Evolutionary conservation across 2,888 invertebrate species (phyloP), one percentile per base, ranked within the genome.

Genomic region (Congeria kusceri): DNA sequence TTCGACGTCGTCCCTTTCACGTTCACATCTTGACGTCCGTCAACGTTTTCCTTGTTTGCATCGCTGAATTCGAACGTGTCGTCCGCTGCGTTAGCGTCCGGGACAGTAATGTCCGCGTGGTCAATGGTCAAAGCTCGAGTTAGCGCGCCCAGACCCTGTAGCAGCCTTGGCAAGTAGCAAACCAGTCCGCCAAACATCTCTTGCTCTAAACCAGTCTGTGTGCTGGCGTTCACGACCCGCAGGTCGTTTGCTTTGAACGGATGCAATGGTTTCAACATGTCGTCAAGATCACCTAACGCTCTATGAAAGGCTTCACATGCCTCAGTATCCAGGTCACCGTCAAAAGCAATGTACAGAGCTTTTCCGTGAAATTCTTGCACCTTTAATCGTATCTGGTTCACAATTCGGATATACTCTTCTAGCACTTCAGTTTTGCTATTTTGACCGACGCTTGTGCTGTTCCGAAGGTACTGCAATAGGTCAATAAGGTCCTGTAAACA

Each of bases 331-430:
- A 81, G 49, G 20, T 53, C 66, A 1, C 79, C 66, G 29, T 83
- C 80, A 62, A 72, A 78, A 1, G 77, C 56, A 27, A 74, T 39
- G 27, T 57, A 32, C n/a, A 72, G 59, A n/a, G 67, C 64, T 20
- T 84, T 70, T 15, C 75, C 64, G 28, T 71, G 69, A 7, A 87
- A 77, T 4, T 85, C 69, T n/a, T 73, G 74, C 2, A 79, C 71
- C 57, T 76, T 72, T 49, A 86, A 57, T 4, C 87, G 84, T 15
- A 87, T 75, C 20, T 75, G 67, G 61, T 86, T 86, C 2, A 88
- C 84, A 25, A 86, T 86, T 27, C 84, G 70, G 27, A 86, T 63
- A 75, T 82, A 88, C 72, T 87, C 86, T 27, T 80, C 71, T 20
- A 88, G 57, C 7, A 87, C 59, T 56, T 85, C 86, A 23, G 70